Conservation (phyloP, 2,888 invertebrate genomes). For the Chrysolina americana region DNA sequence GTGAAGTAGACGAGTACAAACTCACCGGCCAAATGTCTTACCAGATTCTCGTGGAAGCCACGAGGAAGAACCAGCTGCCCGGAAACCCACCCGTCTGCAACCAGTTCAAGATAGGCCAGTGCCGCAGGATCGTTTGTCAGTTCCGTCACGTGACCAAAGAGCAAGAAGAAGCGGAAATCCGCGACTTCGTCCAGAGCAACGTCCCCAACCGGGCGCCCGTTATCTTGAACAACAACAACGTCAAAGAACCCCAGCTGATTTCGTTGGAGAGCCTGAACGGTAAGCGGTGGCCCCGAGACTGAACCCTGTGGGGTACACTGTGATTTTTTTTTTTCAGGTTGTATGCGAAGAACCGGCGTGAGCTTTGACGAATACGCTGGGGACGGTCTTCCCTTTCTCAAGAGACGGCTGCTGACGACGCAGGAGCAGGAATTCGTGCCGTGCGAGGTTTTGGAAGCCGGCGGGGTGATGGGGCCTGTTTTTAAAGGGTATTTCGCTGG, state of each 20-base stretch:
- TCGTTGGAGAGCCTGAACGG: conserved; percentile 50
- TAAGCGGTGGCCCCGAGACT: conserved; percentile 23
- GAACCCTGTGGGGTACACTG: not conserved
- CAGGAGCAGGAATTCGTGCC: conserved; percentile 55
- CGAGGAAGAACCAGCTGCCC: conserved; percentile 67
- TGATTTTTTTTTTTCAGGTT: conserved; percentile 39
- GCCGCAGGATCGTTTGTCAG: conserved; percentile 68
- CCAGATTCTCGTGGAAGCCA: conserved; percentile 70
- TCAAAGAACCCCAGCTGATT: conserved; percentile 53
- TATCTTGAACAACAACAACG: conserved; percentile 44
- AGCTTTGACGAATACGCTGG: conserved; percentile 64
- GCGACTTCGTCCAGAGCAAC: conserved; percentile 64
- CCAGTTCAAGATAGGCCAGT: conserved; percentile 71
- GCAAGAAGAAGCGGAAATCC: conserved; percentile 67
- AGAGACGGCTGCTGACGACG: conserved; percentile 63
- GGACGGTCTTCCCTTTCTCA: conserved; percentile 64
- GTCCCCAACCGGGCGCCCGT: conserved; percentile 51
- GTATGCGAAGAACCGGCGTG: conserved; percentile 57
- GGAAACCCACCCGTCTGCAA: conserved; percentile 70
- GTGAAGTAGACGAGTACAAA: conserved; percentile 83
- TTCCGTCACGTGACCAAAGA: conserved; percentile 67
- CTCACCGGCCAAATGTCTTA: conserved; percentile 80
- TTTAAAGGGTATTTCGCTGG: conserved; percentile 68
- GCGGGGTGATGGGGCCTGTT: conserved; percentile 47
- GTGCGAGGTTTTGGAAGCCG: conserved; percentile 53